Conservation (phyloP, 2,888 invertebrate genomes). For the Craniophora ligustri region DNA sequence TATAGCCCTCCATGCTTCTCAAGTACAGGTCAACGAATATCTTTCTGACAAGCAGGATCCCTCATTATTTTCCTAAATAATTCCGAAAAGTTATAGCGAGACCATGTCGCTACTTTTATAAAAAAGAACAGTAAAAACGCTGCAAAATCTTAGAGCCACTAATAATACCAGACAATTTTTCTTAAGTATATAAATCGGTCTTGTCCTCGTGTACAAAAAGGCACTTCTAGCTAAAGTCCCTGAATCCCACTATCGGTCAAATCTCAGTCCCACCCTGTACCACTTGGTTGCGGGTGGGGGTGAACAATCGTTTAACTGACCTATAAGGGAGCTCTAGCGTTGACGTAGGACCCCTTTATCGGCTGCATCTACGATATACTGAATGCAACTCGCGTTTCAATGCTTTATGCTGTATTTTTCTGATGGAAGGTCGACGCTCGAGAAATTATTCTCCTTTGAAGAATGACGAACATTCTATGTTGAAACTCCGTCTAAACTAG, state of each 20-base stretch:
- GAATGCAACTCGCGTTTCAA: slow-evolving; percentile 72
- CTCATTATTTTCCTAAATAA: too few relatives aligned
- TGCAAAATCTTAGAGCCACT: not conserved
- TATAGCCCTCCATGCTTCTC: too few relatives aligned
- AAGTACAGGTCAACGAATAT: too few relatives aligned
- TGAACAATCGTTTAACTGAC: slow-evolving; percentile 82
- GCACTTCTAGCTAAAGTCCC: slow-evolving; percentile 44
- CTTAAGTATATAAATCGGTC: slow-evolving; percentile 15
- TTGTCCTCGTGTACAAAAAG: slow-evolving; percentile 58
- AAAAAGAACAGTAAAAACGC: too few relatives aligned
- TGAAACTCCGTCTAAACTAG: not conserved
- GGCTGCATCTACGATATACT: slow-evolving; percentile 60
- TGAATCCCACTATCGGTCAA: slow-evolving; percentile 73
- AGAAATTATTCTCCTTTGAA: slow-evolving; percentile 55
- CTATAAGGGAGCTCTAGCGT: slow-evolving; percentile 65
- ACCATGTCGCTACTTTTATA: too few relatives aligned
- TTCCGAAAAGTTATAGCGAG: too few relatives aligned
- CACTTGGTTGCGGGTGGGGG: slow-evolving; percentile 62
- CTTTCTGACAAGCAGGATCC: too few relatives aligned
- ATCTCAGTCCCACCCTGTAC: slow-evolving; percentile 76
- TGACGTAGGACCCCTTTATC: slow-evolving; percentile 66
- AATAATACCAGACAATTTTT: slow-evolving; percentile 1
- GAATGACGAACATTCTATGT: slow-evolving; percentile 35
- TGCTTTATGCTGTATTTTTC: slow-evolving; percentile 70
- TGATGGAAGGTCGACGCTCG: slow-evolving; percentile 65